Conservation (phyloP, 2,797 vertebrate genomes). For the Acanthis flammea region DNA sequence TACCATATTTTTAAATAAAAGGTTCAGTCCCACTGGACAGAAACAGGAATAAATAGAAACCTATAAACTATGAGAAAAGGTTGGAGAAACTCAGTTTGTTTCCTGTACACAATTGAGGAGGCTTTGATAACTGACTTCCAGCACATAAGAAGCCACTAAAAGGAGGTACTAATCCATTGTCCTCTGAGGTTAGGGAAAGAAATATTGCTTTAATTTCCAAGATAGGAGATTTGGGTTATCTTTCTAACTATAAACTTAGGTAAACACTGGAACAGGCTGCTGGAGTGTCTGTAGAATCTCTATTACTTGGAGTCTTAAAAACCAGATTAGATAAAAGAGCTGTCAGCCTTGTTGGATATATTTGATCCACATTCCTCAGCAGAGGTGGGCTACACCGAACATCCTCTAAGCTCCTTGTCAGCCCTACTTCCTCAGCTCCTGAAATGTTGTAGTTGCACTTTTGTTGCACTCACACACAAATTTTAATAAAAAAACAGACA, state of each 20-base stretch:
- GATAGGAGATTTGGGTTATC: slow-evolving; percentile 21
- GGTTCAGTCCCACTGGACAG: background rate
- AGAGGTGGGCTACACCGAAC: background rate
- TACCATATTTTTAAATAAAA: slow-evolving; percentile 13
- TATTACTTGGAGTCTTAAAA: background rate
- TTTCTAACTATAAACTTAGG: slow-evolving; percentile 33
- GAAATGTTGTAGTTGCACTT: background rate
- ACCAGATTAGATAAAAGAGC: background rate
- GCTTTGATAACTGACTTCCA: background rate
- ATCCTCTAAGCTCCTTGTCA: background rate
- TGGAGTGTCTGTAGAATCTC: background rate
- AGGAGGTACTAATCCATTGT: background rate
- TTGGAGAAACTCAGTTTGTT: background rate
- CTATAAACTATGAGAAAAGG: background rate
- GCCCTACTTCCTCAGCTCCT: background rate
- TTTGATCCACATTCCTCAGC: background rate
- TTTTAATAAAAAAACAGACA: background rate
- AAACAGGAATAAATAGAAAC: slow-evolving; percentile 19
- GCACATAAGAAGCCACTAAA: background rate
- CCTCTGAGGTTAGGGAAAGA: background rate
- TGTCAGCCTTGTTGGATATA: background rate
- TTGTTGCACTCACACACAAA: background rate
- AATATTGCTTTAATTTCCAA: slow-evolving; percentile 49
- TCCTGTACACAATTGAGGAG: background rate
- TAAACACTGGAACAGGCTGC: background rate